Evolutionary conservation across 1,140 invertebrate species (phyloP), one percentile per base, ranked within the genome.

Genomic region (Caenorhabditis latens): DNA sequence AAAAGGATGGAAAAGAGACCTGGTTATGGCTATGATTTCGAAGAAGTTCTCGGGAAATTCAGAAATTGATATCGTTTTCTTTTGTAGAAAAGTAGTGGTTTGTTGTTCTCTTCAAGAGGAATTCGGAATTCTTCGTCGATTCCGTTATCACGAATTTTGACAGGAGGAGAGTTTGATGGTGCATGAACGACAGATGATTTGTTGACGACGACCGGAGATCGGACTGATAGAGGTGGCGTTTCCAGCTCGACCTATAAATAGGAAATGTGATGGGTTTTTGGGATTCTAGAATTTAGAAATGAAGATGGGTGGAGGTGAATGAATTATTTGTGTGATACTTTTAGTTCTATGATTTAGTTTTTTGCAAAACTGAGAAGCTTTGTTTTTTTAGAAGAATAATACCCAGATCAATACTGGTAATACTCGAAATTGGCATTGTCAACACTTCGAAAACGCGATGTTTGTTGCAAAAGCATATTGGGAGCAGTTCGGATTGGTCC

Each of bases 51-150:
- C 40, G 89, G 89, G 63, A 90, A 90, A 86, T 89, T 90, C 16
- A 90, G 84, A 75, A 90, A 90, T 67, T 90, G 90, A 63, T 90
- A 90, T 43, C 90, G 86, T 88, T 90, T 90, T 79, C 89, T 83
- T 87, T 84, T 88, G 42, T 84, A 88, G 48, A 88, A 88, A 16
- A 88, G 58, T 8, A 88, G n/a, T 11, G 88, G 83, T 48, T 89
- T 89, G 71, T 89, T 88, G 42, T 86, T 85, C 19, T 88, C 88
- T 67, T 89, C 86, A 13, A 88, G 75, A 21, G 87, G 87, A 58
- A 88, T 88, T 46, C 84, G 63, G 21, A 88, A 65, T 58, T 85
- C 83, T 53, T 88, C 87, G 55, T 88, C 87, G 11, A 83, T 53
- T 71, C 79, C 79, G 57, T 87, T 84, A 50, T 84, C 82, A 46